These are phyloP conservation scores for Ormyrus labotus DNA, from an alignment of 2,888 invertebrate genomes.

Conservation along the genomic window DNA sequence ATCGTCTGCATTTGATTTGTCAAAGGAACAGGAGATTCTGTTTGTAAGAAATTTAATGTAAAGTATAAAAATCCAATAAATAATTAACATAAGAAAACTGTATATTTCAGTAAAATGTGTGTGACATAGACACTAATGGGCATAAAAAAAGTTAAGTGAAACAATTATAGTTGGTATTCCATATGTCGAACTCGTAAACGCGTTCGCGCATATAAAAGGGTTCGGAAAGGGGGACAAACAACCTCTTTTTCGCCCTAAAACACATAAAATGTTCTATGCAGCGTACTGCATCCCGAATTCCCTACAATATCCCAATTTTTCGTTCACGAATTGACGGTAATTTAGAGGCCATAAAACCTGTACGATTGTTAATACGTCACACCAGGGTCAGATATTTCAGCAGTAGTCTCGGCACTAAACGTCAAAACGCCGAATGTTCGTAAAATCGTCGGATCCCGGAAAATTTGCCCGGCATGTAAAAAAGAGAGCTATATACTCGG, in stretches of 20 bases:
- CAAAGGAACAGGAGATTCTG: background rate
- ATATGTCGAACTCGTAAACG: slow-evolving; percentile 49
- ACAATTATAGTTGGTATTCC: slow-evolving; percentile 47
- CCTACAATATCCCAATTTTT: slow-evolving; percentile 28
- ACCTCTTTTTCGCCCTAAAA: slow-evolving; percentile 28
- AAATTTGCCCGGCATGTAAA: slow-evolving; percentile 9
- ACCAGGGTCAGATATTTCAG: background rate
- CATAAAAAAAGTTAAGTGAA: background rate
- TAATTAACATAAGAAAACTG: too few relatives aligned
- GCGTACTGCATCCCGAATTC: background rate
- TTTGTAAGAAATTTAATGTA: background rate
- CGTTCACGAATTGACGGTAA: slow-evolving; percentile 26
- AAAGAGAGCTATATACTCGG: too few relatives aligned
- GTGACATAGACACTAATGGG: slow-evolving; percentile 5
- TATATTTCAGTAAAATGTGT: background rate
- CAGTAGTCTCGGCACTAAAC: slow-evolving; percentile 1
- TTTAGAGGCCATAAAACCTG: slow-evolving; percentile 42
- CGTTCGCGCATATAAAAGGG: slow-evolving; percentile 37
- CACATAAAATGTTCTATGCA: slow-evolving; percentile 34
- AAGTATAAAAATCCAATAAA: too few relatives aligned
- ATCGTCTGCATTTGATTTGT: slow-evolving; percentile 16
- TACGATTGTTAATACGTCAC: slow-evolving; percentile 14
- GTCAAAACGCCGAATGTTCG: slow-evolving; percentile 16
- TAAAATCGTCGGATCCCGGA: background rate
- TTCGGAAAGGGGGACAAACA: slow-evolving; percentile 9